Conservation (phyloP, 2,113 vertebrate species). For the Chamaea fasciata region DNA sequence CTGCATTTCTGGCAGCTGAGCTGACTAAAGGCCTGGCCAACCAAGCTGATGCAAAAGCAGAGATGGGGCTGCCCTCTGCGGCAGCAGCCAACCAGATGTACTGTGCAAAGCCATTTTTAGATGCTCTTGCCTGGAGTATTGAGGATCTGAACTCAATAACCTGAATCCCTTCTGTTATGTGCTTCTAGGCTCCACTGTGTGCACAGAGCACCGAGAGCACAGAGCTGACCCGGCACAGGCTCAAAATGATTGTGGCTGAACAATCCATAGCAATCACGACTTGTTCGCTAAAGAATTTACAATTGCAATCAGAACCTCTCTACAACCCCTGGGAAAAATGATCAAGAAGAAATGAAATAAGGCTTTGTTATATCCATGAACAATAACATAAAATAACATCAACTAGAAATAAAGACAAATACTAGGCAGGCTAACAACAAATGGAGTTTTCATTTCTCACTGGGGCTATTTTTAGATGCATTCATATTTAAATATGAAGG, state of each 20-base stretch:
- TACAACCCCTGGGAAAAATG: neutral
- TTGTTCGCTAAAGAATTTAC: neutral
- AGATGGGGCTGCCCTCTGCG: neutral
- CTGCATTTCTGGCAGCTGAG: neutral
- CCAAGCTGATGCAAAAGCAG: neutral
- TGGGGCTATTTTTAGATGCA: conserved; percentile 20
- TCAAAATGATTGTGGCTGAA: neutral
- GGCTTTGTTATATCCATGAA: conserved; percentile 9
- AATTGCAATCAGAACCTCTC: conserved; percentile 13
- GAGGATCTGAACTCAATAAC: conserved; percentile 19
- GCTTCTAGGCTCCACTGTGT: neutral
- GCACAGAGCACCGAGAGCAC: neutral
- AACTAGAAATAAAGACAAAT: conserved; percentile 45
- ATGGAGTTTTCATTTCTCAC: neutral
- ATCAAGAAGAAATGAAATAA: conserved; percentile 15
- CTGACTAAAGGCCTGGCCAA: neutral
- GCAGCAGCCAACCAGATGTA: neutral
- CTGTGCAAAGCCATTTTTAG: neutral
- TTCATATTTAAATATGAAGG: conserved; percentile 28
- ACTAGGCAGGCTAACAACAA: conserved; percentile 21
- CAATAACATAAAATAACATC: neutral
- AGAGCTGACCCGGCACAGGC: neutral
- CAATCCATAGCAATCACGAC: conserved; percentile 6
- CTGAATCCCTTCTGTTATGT: neutral
- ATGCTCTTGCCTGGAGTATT: neutral